Conservation (phyloP, 2,888 invertebrate genomes). For the Nomada goodeniana region DNA sequence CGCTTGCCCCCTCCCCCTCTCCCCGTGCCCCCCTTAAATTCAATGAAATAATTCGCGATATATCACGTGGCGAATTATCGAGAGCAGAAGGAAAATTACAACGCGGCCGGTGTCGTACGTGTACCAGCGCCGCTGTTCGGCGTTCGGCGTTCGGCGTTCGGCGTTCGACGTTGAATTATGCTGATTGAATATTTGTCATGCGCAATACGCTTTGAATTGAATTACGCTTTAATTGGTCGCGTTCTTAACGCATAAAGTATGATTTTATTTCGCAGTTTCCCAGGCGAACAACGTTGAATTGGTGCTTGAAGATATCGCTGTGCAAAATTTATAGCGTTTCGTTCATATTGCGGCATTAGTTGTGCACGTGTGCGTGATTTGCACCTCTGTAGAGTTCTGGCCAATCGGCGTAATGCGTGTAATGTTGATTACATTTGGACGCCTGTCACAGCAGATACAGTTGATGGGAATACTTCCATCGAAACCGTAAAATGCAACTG, state of each 20-base stretch:
- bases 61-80: slow-evolving; percentile 44
- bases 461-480: too few relatives aligned
- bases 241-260: background rate
- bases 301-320: background rate
- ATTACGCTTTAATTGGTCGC: slow-evolving; percentile 26
- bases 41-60: slow-evolving; percentile 47
- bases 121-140: background rate
- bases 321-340: background rate
- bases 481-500: too few relatives aligned
- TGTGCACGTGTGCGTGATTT: background rate
- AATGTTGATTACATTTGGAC: too few relatives aligned
- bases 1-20: slow-evolving; percentile 22
- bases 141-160: background rate
- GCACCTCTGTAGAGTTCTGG: too few relatives aligned
- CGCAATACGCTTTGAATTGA: background rate
- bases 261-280: background rate
- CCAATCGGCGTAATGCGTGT: too few relatives aligned
- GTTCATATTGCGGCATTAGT: background rate
- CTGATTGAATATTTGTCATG: slow-evolving; percentile 44
- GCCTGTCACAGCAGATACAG: too few relatives aligned
- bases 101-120: slow-evolving; percentile 6
- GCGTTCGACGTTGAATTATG: slow-evolving; percentile 35
- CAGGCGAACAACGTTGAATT: too few relatives aligned
- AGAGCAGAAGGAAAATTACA: slow-evolving; percentile 39
- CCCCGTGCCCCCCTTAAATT: slow-evolving; percentile 55